Evolutionary conservation across 2,888 invertebrate species (phyloP), one percentile per base, ranked within the genome.

Genomic region (Lypha dubia): DNA sequence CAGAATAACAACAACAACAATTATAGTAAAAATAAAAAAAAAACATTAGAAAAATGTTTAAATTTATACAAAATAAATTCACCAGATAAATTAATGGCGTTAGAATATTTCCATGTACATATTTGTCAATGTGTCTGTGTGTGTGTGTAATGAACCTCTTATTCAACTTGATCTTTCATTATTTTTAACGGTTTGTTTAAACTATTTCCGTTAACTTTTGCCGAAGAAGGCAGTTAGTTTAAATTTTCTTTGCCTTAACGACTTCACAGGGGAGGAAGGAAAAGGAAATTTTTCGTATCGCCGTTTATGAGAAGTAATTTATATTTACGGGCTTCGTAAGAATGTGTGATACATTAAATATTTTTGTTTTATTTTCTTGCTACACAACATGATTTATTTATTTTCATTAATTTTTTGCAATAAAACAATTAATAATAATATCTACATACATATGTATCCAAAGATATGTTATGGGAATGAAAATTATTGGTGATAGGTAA

Each of bases 61-160:
- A 9, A 38, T 32, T 38, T 17, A 22, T 11, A 60, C 4, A 7
- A 35, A 65, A 24, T 49, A 35, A 68, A 58, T 73, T 56, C 83
- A 70, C 70, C 68, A 75, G 79, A 83, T 67, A 67, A 38, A 4
- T 49, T 41, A 20, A 38, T 22, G 20, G 20, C 77, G 17, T 67
- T 44, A 53, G 32, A n/a, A 62, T 49, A 73, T 77, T 73, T 46
- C 17, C 35, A n/a, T n/a, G n/a, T n/a, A n/a, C n/a, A n/a, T n/a
- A n/a, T n/a, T 1, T 17, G 44, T 44, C 4, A n/a, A 22, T 49
- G 20, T 68, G 44, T 28, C 22, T 58, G 28, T 51, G n/a, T 41
- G 35, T 65, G 32, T n/a, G 41, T 44, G 44, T 49, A 24, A 28
- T 9, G 32, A 67, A 65, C 22, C 20, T 35, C 5, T 22, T 73